phyloP scores from a whole-genome alignment of 2,113 vertebrate species.

The Aldabrachelys gigantea region DNA sequence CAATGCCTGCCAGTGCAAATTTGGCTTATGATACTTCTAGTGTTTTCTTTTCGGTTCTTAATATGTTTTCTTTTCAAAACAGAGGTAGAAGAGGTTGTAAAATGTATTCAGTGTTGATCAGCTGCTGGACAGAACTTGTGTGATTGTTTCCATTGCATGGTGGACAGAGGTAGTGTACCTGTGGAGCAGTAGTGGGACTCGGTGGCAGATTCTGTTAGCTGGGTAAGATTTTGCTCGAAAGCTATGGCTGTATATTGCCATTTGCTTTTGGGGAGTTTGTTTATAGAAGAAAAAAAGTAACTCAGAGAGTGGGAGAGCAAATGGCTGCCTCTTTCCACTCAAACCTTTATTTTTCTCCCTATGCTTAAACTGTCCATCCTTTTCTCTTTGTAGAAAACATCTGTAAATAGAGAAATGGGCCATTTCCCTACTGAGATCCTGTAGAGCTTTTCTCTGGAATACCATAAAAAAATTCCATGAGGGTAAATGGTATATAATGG shows the following conservation, averaged over 20 bases:
- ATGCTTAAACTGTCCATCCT: not conserved
- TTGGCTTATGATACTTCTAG: not conserved
- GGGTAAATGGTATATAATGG: not conserved
- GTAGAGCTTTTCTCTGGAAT: not conserved
- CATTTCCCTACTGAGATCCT: not conserved
- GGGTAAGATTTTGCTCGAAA: not conserved
- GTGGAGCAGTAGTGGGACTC: not conserved
- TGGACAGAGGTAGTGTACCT: accelerated
- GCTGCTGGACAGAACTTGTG: not conserved
- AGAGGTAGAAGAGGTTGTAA: not conserved
- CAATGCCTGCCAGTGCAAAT: not conserved
- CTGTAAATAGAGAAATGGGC: not conserved
- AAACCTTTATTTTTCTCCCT: not conserved
- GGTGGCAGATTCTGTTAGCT: not conserved
- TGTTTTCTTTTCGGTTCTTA: not conserved
- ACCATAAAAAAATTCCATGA: not conserved
- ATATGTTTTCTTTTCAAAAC: not conserved
- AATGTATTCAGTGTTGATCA: not conserved
- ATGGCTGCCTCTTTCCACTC: not conserved
- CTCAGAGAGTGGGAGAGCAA: not conserved
- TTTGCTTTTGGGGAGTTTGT: not conserved
- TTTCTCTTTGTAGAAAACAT: not conserved
- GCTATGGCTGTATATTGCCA: not conserved
- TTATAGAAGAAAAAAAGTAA: not conserved
- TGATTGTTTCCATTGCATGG: not conserved